A percentile compares a stretch with the other conserved stretches of the same genome.
Evolutionary conservation across 92 coral and sea anemone species (phyloP).

Genomic region (Porites cylindrica): DNA sequence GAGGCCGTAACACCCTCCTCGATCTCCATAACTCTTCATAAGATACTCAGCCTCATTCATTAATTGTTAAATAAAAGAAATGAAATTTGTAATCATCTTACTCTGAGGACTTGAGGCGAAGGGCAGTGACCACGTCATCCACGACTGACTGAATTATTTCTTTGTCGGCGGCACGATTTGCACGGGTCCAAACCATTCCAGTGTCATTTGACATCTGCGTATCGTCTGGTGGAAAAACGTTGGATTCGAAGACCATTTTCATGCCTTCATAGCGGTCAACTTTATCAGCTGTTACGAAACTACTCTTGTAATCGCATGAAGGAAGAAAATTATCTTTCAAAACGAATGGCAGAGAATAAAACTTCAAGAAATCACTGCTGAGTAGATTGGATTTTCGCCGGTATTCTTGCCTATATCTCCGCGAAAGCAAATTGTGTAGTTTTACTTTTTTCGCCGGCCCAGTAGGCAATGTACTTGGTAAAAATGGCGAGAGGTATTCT

Average conservation of each 20-base stretch:
- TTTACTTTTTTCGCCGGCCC: background rate
- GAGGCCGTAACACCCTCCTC: too few relatives aligned
- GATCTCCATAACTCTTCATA: too few relatives aligned
- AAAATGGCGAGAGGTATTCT: constrained; percentile 18
- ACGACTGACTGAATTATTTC: constrained; percentile 28
- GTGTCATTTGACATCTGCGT: constrained; percentile 1
- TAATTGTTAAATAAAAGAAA: background rate
- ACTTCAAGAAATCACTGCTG: background rate
- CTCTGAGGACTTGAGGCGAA: background rate
- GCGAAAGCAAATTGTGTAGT: background rate
- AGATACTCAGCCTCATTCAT: too few relatives aligned
- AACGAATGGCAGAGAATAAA: constrained; percentile 21
- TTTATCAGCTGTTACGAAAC: background rate
- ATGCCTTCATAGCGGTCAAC: background rate
- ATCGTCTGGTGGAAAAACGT: constrained; percentile 29
- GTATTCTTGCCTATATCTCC: background rate
- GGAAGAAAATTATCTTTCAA: constrained; percentile 13
- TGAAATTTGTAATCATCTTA: background rate
- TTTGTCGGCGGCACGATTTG: constrained; percentile 15
- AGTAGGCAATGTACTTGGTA: background rate
- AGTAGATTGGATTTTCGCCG: background rate
- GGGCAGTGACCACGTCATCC: constrained; percentile 7
- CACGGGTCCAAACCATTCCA: background rate
- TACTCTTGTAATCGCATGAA: constrained; percentile 1
- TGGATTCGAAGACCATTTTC: background rate